These are phyloP conservation scores for Cyprinodon diabolis DNA, from an alignment of 2,797 vertebrate species.

Conservation along the genomic window DNA sequence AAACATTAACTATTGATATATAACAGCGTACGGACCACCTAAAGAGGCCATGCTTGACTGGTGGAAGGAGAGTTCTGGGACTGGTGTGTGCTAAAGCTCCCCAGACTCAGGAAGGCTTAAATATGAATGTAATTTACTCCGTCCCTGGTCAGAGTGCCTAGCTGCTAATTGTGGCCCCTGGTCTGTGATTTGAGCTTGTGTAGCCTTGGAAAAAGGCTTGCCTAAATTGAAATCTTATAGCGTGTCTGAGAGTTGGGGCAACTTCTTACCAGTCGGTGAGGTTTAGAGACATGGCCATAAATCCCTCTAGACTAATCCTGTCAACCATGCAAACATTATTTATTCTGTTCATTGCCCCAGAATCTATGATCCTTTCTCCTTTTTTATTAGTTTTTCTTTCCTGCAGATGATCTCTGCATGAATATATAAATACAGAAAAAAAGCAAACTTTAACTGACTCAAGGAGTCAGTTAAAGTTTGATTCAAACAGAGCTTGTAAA, in stretches of 20 bases:
- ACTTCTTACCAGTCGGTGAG: conserved; percentile 50
- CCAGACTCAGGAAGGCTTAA: conserved; percentile 82
- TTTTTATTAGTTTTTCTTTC: conserved; percentile 8
- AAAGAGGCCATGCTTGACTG: conserved; percentile 75
- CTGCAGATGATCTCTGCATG: background rate
- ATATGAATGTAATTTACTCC: conserved; percentile 74
- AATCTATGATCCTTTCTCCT: conserved; percentile 46
- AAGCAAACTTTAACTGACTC: background rate
- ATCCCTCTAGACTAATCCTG: conserved; percentile 64
- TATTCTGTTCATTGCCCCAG: conserved; percentile 24
- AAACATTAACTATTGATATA: conserved; percentile 56
- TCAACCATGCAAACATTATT: conserved; percentile 57
- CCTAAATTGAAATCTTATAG: conserved; percentile 84
- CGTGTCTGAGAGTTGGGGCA: conserved; percentile 74
- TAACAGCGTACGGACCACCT: conserved; percentile 53
- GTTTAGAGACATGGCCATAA: conserved; percentile 68
- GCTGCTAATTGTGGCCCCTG: conserved; percentile 82
- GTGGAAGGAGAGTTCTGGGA: conserved; percentile 55
- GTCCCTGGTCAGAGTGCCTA: conserved; percentile 74
- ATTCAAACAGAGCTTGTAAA: background rate
- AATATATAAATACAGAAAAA: background rate
- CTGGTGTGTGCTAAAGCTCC: conserved; percentile 59
- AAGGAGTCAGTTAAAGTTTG: background rate
- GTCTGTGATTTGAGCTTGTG: conserved; percentile 75
- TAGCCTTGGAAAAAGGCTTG: conserved; percentile 69